Percentiles rank a stretch among this genome's conserved stretches.
Conservation (phyloP, 2,888 invertebrate species). For the Plebejus argus region DNA sequence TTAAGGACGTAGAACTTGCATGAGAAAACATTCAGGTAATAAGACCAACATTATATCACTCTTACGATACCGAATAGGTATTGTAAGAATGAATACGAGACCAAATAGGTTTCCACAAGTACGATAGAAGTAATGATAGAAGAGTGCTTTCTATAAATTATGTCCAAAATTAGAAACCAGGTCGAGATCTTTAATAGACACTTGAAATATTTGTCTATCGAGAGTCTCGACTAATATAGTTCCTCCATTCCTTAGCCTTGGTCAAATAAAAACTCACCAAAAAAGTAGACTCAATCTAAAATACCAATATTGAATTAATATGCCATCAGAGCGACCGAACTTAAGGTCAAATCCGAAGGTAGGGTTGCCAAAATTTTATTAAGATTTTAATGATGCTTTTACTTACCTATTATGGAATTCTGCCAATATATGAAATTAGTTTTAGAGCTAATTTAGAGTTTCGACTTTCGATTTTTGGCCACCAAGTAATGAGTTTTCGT, state of each 20-base stretch:
- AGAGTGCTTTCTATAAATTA: background rate
- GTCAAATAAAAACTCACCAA: background rate
- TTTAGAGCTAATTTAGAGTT: too few species aligned
- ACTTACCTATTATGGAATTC: background rate
- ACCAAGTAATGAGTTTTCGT: too few species aligned
- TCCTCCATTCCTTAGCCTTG: constrained; percentile 6
- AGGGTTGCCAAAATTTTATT: background rate
- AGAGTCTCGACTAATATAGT: constrained; percentile 1
- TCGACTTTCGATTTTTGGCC: too few species aligned
- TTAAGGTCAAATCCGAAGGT: constrained; percentile 9
- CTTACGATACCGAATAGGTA: too few species aligned
- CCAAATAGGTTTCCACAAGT: background rate
- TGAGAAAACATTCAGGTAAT: background rate
- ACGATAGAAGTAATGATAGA: background rate
- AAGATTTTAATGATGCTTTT: background rate
- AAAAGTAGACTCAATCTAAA: constrained; percentile 18
- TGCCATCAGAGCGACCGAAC: constrained; percentile 22
- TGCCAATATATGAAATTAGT: background rate
- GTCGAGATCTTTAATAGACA: constrained; percentile 1
- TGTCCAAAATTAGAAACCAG: background rate
- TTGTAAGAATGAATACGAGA: background rate
- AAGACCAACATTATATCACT: too few species aligned
- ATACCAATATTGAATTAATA: constrained; percentile 30
- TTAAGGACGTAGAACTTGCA: too few species aligned
- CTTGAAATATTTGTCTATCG: constrained; percentile 2